Evolutionary conservation across 2,113 vertebrate genomes (phyloP).

Genomic region (Natator depressus): DNA sequence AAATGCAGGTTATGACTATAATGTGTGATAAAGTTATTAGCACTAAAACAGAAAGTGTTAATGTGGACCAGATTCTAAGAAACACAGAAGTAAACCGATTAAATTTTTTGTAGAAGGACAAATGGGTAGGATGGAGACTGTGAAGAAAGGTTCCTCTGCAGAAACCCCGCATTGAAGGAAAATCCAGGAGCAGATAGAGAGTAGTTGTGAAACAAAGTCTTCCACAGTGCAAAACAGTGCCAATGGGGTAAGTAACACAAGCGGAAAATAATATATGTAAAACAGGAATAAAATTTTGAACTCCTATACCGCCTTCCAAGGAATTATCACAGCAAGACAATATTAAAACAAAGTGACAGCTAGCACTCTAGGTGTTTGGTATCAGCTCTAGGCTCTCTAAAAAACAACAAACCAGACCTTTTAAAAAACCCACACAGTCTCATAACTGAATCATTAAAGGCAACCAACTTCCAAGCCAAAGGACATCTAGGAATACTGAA

Average conservation of each 20-base stretch:
- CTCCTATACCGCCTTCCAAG: background rate
- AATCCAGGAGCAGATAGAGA: background rate
- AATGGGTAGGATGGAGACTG: rapidly evolving
- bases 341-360: conserved; percentile 33
- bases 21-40: background rate
- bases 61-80: background rate
- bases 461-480: background rate
- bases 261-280: background rate
- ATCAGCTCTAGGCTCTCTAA: conserved; percentile 4
- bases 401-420: background rate
- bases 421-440: background rate
- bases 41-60: rapidly evolving
- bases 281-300: background rate
- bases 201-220: background rate
- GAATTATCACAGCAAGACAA: background rate
- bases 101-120: background rate
- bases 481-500: background rate
- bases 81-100: background rate
- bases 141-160: background rate
- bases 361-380: background rate
- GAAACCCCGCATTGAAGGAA: background rate
- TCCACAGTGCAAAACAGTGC: background rate
- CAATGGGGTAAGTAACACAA: background rate
- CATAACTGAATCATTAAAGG: background rate
- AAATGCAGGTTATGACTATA: too few relatives aligned